Base-by-base conservation (phyloP, 2,888 invertebrate species). In the Meganola albula region DNA sequence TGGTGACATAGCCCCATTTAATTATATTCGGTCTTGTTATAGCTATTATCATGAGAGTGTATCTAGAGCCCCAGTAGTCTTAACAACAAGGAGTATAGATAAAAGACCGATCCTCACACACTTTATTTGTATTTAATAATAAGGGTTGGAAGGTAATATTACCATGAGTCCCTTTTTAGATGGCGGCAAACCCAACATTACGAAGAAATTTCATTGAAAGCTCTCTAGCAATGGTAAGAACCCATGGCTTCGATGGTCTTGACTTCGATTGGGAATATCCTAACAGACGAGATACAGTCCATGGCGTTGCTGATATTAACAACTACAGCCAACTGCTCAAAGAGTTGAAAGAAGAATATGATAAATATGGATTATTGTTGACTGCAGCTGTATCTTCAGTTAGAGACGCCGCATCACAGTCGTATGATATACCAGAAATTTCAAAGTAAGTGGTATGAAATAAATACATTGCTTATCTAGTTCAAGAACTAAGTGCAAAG, bases 211-310 rank as follows among this genome's bases (percentile, higher is more conserved):
- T 93, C 50, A 86, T 91, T 10, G 53, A 78, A 2, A 90, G 88
- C 31, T 87, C 88, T 0, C 55, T 90, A 0, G 52, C 67, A 0
- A 88, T 91, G 56, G 48, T 92, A 0, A 55, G 71, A 21, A 73
- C 75, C 2, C 74, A 91, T 51, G 80, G 80, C 0, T 93, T 93
- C 41, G 91, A 93, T 53, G 93, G 93, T 1, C 73, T 93, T 0
- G 92, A 93, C 53, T 27, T 93, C 0, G 92, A 93, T 59, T 93
- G 93, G 92, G 91, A 92, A 53, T 92, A 91, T 48, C 92, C 92
- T 0, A 87, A 77, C 27, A 85, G 88, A 25, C 70, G 90, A 16
- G 89, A 89, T 37, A 54, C 74, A 0, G 67, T 72, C 0, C 74
- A 88, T 12, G 74, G 73, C 0, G 22, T 35, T 5, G 70, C 61